Evolutionary conservation across 2,797 vertebrate genomes (phyloP).

Genomic region (Tapera naevia): DNA sequence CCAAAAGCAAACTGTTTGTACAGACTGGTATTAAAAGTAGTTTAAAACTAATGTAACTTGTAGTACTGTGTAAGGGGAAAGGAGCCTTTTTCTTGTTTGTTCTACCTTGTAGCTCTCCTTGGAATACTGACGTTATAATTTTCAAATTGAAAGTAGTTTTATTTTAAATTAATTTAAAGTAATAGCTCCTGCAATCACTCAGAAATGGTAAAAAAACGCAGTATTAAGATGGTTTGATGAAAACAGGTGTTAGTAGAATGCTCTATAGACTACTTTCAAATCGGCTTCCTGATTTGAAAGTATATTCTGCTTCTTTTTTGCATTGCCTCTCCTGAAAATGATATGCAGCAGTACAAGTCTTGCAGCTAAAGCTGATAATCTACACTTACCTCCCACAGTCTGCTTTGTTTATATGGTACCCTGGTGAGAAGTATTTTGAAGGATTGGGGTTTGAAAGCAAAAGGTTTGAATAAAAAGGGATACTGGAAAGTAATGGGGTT

Average conservation of each 20-base stretch:
- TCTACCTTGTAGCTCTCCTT: not conserved
- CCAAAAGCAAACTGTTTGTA: not conserved
- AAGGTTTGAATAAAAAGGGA: not conserved
- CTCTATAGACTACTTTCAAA: not conserved
- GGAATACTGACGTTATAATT: not conserved
- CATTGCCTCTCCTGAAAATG: not conserved
- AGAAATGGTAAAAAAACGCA: not conserved
- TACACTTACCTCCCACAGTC: not conserved
- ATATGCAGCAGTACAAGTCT: not conserved
- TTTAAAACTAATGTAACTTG: not conserved
- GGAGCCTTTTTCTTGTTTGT: not conserved
- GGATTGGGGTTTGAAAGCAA: not conserved
- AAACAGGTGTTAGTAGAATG: not conserved
- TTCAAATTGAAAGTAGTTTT: not conserved
- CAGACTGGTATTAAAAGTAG: not conserved
- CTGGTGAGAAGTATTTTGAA: not conserved
- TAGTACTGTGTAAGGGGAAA: not conserved
- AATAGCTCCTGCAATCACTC: not conserved
- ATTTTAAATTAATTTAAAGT: not conserved
- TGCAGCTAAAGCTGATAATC: not conserved
- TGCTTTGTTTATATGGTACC: not conserved
- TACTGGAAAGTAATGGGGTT: not conserved
- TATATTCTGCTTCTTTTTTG: not conserved
- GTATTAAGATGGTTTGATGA: not conserved
- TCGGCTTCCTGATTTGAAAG: not conserved